Evolutionary conservation across 2,888 invertebrate genomes (phyloP).

Genomic region (Sarcophaga variegata): DNA sequence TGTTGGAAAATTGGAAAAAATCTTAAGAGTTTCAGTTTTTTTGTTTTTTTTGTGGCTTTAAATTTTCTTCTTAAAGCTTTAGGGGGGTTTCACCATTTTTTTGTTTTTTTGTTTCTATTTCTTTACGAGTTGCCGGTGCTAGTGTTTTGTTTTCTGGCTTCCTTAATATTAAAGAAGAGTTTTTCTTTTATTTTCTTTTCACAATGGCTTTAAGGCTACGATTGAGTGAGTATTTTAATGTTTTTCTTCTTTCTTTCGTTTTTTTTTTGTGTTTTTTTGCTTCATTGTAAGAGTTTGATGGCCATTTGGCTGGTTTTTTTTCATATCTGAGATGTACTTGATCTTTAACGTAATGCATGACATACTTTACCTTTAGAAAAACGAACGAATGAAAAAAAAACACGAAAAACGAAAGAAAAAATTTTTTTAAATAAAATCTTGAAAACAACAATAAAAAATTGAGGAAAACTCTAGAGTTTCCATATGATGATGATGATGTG

Average conservation of each 20-base stretch:
- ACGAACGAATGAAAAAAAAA: conserved; percentile 18
- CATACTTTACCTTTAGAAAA: conserved; percentile 74
- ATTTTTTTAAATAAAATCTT: not conserved
- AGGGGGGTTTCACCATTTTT: conserved; percentile 59
- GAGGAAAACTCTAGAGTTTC: conserved; percentile 62
- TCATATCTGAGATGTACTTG: conserved; percentile 78
- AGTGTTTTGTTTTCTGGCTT: conserved; percentile 38
- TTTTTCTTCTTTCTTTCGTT: conserved; percentile 19
- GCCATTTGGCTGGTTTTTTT: conserved; percentile 65
- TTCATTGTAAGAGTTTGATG: conserved; percentile 54
- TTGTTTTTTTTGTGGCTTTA: not conserved
- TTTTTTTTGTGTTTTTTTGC: conserved; percentile 20
- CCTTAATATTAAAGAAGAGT: conserved; percentile 58
- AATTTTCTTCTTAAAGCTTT: conserved; percentile 53
- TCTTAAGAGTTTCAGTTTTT: not conserved
- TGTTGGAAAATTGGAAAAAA: conserved; percentile 7
- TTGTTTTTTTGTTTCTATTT: not conserved
- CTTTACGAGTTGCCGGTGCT: no score
- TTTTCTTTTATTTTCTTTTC: conserved; percentile 59
- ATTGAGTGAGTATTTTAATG: conserved; percentile 23
- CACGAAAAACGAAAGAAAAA: conserved; percentile 6
- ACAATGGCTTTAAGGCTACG: conserved; percentile 60
- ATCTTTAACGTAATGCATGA: conserved; percentile 79
- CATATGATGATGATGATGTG: conserved; percentile 23
- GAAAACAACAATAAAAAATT: conserved; percentile 61